Base-by-base conservation (phyloP, 2,888 invertebrate genomes). In the Ptilodon capucinus region DNA sequence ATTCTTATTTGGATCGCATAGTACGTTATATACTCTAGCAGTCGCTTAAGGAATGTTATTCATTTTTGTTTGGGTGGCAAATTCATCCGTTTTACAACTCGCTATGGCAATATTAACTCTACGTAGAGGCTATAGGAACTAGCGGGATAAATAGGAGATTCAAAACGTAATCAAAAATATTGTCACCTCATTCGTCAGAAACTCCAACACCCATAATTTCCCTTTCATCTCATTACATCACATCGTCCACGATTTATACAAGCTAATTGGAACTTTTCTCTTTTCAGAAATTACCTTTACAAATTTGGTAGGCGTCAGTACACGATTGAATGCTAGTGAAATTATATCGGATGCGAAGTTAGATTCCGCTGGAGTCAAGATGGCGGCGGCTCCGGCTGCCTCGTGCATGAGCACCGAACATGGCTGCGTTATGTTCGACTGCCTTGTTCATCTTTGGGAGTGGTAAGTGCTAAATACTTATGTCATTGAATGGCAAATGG, bases 391-490 rank as follows among this genome's bases (percentile, higher is more conserved):
- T 0, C 75, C 86, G 2, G 76, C 85, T 2, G 84, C 86, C 4
- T 89, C 89, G 40, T 90, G 90, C 60, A 84, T 89, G 71, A 82
- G 79, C 74, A 80, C 84, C 17, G 89, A 87, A 47, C 81, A 90
- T 67, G 91, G 91, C 58, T 91, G 91, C 67, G 88, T 89, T 57
- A 85, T 89, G 84, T 91, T 91, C 62, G 86, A 90, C 68, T 91
- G 91, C 49, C 80, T 91, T 38, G 82, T 84, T 13, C 90, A 91
- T 60, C 78, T 91, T 23, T 91, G 91, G 91, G 91, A 91, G 56
- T 91, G 91, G 91, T 90, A 49, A 87, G 90, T 79, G 40, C 43
- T 19, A n/a, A n/a, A n/a, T n/a, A n/a, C n/a, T n/a, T n/a, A n/a
- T n/a, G n/a, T n/a, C n/a, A n/a, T n/a, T n/a, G n/a, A n/a, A n/a